phyloP scores from a whole-genome alignment of 2,113 vertebrate species.

The Laticauda laticaudata region DNA sequence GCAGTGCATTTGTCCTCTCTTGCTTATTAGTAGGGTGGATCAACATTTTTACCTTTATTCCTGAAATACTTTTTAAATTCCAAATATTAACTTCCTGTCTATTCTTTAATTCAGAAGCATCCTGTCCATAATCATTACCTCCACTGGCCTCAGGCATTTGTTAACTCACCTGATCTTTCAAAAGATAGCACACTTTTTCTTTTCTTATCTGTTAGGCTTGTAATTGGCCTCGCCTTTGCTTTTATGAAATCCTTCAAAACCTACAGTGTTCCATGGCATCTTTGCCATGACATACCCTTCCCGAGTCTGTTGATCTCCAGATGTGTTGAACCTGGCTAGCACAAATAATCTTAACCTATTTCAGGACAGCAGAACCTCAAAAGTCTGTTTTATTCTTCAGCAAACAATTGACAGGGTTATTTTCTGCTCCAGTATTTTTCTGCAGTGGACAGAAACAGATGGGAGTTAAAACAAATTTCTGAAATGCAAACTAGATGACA shows the following conservation, averaged over 20 bases:
- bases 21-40: not conserved
- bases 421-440: not conserved
- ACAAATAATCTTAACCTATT: not conserved
- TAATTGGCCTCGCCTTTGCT: not conserved
- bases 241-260: not conserved
- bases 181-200: not conserved
- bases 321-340: not conserved
- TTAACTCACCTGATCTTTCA: not conserved
- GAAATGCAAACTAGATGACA: not conserved
- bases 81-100: not conserved
- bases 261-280: not conserved
- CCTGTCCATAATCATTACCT: not conserved
- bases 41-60: not conserved
- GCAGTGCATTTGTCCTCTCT: not conserved
- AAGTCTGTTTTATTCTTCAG: not conserved
- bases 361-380: not conserved
- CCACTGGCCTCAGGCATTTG: not conserved
- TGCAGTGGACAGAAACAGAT: not conserved
- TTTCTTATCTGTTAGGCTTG: not conserved
- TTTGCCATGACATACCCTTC: not conserved
- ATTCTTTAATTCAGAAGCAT: not conserved
- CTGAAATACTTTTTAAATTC: not conserved
- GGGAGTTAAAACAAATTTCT: not conserved
- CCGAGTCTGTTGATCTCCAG: not conserved
- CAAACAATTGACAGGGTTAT: not conserved